Conservation (phyloP, 2,113 vertebrate species). For the Nestor notabilis region DNA sequence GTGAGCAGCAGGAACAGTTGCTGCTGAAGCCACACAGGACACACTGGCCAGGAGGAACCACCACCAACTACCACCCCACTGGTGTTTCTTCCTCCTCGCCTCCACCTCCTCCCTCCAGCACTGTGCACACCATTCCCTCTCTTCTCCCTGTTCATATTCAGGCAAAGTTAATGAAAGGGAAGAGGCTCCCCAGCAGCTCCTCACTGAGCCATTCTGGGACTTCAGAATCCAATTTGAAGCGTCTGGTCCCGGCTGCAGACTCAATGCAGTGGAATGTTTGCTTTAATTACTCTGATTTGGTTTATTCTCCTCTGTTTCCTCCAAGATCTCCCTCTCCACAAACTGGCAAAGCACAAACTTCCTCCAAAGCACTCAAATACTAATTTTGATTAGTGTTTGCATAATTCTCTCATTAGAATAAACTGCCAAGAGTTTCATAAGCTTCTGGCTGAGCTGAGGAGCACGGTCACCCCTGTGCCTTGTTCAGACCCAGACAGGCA, state of each 20-base stretch:
- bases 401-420: not conserved
- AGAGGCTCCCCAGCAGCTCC: not conserved
- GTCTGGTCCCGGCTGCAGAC: not conserved
- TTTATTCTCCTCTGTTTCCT: not conserved
- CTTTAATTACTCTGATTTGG: not conserved
- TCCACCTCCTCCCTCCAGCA: not conserved
- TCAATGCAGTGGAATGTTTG: not conserved
- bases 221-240: not conserved
- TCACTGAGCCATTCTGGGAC: not conserved
- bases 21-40: not conserved
- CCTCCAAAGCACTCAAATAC: not conserved
- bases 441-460: not conserved
- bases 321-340: not conserved
- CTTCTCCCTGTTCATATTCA: not conserved
- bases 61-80: no score
- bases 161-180: not conserved
- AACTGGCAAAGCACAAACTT: not conserved
- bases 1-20: not conserved
- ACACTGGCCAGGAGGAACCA: not conserved
- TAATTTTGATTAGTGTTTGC: not conserved
- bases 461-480: fast-evolving
- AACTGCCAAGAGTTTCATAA: not conserved
- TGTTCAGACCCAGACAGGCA: not conserved
- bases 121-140: not conserved
- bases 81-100: not conserved